phyloP scores from a whole-genome alignment of 2,888 invertebrate species.

The Azorinus chamasolen region DNA sequence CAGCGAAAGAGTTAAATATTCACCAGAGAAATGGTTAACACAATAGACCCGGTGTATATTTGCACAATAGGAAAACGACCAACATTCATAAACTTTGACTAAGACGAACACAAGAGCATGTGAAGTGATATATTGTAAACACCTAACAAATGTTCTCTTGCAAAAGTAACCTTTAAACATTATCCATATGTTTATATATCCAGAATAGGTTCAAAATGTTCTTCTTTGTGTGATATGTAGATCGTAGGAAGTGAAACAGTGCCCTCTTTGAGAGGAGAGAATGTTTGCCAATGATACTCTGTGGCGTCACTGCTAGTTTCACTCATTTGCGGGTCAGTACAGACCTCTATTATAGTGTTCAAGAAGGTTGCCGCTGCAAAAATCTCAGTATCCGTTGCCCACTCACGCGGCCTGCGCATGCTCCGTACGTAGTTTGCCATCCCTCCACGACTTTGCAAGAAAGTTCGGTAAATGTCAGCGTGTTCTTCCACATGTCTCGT shows the following conservation, averaged over 20 bases:
- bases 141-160: no score
- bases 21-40: no score
- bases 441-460: constrained; percentile 70
- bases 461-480: constrained; percentile 69
- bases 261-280: constrained; percentile 65
- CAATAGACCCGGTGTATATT: no score
- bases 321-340: constrained; percentile 45
- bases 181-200: constrained; percentile 46
- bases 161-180: no score
- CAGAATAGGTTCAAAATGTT: constrained; percentile 73
- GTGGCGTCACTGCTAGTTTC: constrained; percentile 18
- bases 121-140: no score
- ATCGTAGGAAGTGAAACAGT: constrained; percentile 58
- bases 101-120: no score
- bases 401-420: constrained; percentile 68
- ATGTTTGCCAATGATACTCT: constrained; percentile 74
- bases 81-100: no score
- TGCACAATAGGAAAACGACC: no score
- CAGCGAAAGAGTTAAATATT: no score
- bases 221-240: constrained; percentile 69
- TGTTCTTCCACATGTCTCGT: constrained; percentile 68
- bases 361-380: constrained; percentile 71
- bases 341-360: constrained; percentile 68
- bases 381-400: constrained; percentile 74
- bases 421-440: constrained; percentile 69